Evolutionary conservation across 2,888 invertebrate genomes (phyloP), one percentile per base, ranked within the genome.

Genomic region (Drosophila koepferae): DNA sequence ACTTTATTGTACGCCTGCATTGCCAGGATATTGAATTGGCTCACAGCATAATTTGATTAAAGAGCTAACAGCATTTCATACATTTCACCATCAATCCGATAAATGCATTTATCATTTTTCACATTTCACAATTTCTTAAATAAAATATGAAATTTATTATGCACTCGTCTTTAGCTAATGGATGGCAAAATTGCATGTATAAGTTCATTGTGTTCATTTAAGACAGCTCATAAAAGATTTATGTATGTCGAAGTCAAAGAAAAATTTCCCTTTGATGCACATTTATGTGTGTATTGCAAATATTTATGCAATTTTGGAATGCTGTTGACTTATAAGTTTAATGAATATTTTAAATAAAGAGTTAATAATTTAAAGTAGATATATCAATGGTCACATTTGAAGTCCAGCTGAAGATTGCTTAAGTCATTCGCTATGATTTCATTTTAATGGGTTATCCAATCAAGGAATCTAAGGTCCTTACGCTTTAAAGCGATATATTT

Each of bases 31-130:
- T 70, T 60, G 23, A n/a, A 23, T 38, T 65, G 36, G 36, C 2
- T 40, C 38, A 70, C 46, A 49, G 34, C 71, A 58, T 81, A 79
- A 87, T 81, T 81, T 82, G 82, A 87, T 85, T 87, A 82, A 85
- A 82, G 58, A 70, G 74, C 74, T 71, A 72, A 78, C 72, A 73
- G 72, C 74, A 72, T 77, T 76, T 73, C 46, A 63, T 70, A 46
- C 63, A 74, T 72, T 69, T 61, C 70, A 75, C 61, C 51, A 84
- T 74, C 69, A 82, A 68, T 80, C 70, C 80, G 70, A 73, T 80
- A 64, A 44, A 58, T 60, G 71, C 67, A 76, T 84, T 84, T 74
- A 77, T 72, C 66, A 80, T 80, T 73, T 67, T 68, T 77, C 54
- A 20, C 18, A 14, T 53, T 48, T 61, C 44, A 46, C 38, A 61